phyloP scores from a whole-genome alignment of 2,113 vertebrate species.

The Cichladusa arquata region DNA sequence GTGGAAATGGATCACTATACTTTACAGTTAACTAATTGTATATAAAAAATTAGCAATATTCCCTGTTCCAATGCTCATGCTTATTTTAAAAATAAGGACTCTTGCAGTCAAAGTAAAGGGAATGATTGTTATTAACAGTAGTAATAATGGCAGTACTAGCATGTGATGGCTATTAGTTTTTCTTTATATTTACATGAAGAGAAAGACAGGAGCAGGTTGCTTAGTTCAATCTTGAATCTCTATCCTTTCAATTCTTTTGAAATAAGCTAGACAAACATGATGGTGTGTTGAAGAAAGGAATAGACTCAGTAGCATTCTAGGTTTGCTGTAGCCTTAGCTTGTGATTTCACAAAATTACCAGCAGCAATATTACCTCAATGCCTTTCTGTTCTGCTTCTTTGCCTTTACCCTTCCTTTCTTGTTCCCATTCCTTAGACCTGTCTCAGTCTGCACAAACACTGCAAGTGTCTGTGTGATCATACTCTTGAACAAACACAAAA shows the following conservation, averaged over 20 bases:
- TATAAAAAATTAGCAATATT: background rate
- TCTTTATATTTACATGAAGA: background rate
- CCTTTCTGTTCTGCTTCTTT: background rate
- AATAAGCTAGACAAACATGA: background rate
- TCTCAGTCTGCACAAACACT: background rate
- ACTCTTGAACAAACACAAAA: background rate
- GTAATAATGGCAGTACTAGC: background rate
- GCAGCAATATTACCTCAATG: background rate
- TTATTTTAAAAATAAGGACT: background rate
- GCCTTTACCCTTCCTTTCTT: background rate
- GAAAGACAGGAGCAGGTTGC: background rate
- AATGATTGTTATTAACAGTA: background rate
- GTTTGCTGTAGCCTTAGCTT: background rate
- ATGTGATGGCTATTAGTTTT: background rate
- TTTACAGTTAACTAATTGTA: background rate
- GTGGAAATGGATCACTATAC: background rate
- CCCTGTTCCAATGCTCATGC: background rate
- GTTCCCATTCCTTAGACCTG: accelerated
- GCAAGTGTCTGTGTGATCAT: background rate
- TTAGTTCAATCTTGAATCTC: background rate
- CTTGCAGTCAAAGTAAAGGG: background rate
- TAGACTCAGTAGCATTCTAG: background rate
- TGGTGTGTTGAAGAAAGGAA: background rate
- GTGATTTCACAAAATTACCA: background rate
- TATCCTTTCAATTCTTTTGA: background rate